Conservation (phyloP, 2,888 invertebrate genomes). For the Aspidiotus rigidus region DNA sequence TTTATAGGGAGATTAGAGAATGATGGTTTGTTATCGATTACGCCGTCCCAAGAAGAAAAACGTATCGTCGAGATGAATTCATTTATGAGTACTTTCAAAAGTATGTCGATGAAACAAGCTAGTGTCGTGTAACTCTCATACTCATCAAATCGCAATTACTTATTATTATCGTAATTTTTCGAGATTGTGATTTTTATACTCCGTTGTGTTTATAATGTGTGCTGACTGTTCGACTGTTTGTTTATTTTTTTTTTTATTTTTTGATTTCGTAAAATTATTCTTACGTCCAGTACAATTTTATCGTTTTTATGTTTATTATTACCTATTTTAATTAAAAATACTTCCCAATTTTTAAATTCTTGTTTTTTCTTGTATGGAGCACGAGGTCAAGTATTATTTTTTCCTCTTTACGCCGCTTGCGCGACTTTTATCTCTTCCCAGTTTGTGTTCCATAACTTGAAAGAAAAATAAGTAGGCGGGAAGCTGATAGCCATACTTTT, state of each 20-base stretch:
- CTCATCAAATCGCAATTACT: not conserved
- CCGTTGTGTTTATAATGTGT: constrained; percentile 5
- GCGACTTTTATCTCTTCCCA: too few relatives aligned
- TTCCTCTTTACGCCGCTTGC: too few relatives aligned
- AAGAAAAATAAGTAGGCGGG: too few relatives aligned
- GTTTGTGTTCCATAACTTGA: too few relatives aligned
- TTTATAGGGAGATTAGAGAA: constrained; percentile 23
- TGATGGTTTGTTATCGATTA: constrained; percentile 28
- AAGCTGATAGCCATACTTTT: too few relatives aligned
- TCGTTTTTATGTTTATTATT: too few relatives aligned
- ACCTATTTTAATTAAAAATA: too few relatives aligned
- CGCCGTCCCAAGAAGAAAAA: constrained; percentile 29
- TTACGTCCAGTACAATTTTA: too few relatives aligned
- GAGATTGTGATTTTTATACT: not conserved
- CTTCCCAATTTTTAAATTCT: too few relatives aligned
- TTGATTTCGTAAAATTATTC: not conserved
- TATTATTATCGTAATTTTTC: not conserved
- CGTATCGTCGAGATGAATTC: constrained; percentile 19
- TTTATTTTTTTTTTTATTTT: not conserved
- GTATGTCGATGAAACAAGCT: constrained; percentile 29
- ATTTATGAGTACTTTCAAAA: constrained; percentile 22
- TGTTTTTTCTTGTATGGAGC: too few relatives aligned
- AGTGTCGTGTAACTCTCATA: constrained; percentile 29
- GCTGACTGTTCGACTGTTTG: not conserved
- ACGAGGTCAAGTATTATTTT: too few relatives aligned